phyloP scores from a whole-genome alignment of 1,140 invertebrate species.

The Halictus rubicundus region DNA sequence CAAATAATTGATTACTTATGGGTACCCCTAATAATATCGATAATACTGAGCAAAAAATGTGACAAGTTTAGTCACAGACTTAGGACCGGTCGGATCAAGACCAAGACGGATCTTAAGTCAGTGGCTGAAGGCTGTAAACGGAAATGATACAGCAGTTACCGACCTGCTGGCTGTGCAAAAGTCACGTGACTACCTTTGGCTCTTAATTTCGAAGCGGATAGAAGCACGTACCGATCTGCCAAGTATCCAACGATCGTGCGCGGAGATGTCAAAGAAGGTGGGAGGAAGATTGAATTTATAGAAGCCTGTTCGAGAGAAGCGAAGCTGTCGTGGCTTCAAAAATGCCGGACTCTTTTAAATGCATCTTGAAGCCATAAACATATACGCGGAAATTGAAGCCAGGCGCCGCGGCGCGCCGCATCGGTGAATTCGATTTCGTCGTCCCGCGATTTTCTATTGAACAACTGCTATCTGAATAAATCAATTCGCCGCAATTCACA shows the following conservation, averaged over 20 bases:
- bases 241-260: neutral
- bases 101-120: too few species aligned
- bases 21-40: too few species aligned
- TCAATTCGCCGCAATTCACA: constrained; percentile 49
- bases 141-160: too few species aligned
- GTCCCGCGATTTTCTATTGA: constrained; percentile 45
- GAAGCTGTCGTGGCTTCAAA: neutral
- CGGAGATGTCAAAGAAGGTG: neutral
- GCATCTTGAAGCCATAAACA: constrained; percentile 21
- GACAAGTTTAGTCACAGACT: too few species aligned
- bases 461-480: constrained; percentile 43
- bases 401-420: neutral
- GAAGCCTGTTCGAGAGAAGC: neutral
- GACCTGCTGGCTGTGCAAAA: too few species aligned
- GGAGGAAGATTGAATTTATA: neutral
- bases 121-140: too few species aligned
- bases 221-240: too few species aligned
- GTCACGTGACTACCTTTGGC: too few species aligned
- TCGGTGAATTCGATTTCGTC: constrained; percentile 31
- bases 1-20: too few species aligned
- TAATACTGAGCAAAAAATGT: too few species aligned
- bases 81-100: too few species aligned
- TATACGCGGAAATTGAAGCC: constrained; percentile 38
- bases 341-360: constrained; percentile 21
- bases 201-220: too few species aligned